Evolutionary conservation across 2,888 invertebrate species (phyloP).

Genomic region (Baccha elongata): DNA sequence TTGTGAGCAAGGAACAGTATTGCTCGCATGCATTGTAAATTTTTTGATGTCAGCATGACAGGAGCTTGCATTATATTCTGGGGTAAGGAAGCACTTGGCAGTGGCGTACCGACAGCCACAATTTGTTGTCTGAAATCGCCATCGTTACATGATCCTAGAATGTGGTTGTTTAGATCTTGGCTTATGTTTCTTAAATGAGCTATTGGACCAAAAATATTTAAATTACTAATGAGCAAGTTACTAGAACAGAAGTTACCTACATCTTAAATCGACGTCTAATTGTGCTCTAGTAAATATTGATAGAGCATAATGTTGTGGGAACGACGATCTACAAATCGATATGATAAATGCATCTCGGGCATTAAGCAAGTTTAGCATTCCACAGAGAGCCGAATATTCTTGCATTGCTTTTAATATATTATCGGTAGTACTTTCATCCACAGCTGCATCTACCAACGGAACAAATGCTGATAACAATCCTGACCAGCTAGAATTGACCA

Average conservation of each 20-base stretch:
- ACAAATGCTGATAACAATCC: constrained; percentile 95
- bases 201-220: constrained; percentile 33
- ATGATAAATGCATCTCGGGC: constrained; percentile 97
- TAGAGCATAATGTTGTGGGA: constrained; percentile 97
- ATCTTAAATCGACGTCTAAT: constrained; percentile 83
- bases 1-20: constrained; percentile 94
- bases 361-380: constrained; percentile 88
- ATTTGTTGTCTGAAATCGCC: constrained; percentile 95
- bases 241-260: constrained; percentile 69
- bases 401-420: constrained; percentile 95
- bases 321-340: constrained; percentile 96
- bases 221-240: neutral
- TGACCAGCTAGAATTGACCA: constrained; percentile 97
- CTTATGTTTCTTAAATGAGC: constrained; percentile 83
- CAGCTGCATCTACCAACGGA: constrained; percentile 96
- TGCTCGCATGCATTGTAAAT: constrained; percentile 97
- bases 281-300: constrained; percentile 89
- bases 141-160: constrained; percentile 84
- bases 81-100: constrained; percentile 92
- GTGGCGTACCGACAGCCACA: constrained; percentile 97
- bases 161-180: constrained; percentile 84
- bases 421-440: constrained; percentile 96
- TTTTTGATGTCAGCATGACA: constrained; percentile 98
- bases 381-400: constrained; percentile 94
- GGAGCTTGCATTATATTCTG: constrained; percentile 85